A percentile compares a stretch with the other conserved stretches of the same genome.
These are phyloP conservation scores for Pomacea maculata DNA, from an alignment of 1,140 invertebrate genomes.

Conservation along the genomic window DNA sequence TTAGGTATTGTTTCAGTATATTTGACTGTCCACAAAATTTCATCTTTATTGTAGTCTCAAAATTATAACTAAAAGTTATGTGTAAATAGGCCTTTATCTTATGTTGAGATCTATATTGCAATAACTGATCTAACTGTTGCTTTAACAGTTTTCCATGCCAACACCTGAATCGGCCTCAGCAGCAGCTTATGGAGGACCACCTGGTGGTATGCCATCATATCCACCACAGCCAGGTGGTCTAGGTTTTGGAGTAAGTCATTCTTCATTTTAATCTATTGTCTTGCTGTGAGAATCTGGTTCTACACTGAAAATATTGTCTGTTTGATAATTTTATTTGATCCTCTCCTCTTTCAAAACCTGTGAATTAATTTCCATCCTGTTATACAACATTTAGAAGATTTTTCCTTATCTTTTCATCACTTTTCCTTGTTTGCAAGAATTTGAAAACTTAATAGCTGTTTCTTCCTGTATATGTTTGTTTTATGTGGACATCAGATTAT, in stretches of 20 bases:
- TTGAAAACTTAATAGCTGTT: not conserved
- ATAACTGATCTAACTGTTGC: not conserved
- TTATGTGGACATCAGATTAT: too few relatives aligned
- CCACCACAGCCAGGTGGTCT: conserved; percentile 38
- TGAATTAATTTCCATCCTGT: too few relatives aligned
- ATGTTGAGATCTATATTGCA: too few relatives aligned
- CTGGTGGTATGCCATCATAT: conserved; percentile 39
- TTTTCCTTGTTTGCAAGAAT: not conserved
- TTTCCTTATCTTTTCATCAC: not conserved
- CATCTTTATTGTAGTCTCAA: too few relatives aligned
- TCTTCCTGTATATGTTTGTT: not conserved
- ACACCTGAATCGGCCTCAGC: conserved; percentile 47
- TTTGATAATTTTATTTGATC: too few relatives aligned
- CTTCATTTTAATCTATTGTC: not conserved
- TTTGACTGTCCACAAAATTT: too few relatives aligned
- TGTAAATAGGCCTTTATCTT: too few relatives aligned
- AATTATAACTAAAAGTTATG: too few relatives aligned
- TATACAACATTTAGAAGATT: not conserved
- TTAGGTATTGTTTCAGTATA: too few relatives aligned
- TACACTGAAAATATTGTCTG: too few relatives aligned
- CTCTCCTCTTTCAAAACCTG: too few relatives aligned
- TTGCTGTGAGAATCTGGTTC: too few relatives aligned
- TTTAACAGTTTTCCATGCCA: conserved; percentile 43
- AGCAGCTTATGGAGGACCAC: conserved; percentile 42
- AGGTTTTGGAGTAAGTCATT: conserved; percentile 30